These are phyloP conservation scores for Myotis yumanensis DNA, from an alignment of 2,113 vertebrate genomes.

Conservation along the genomic window DNA sequence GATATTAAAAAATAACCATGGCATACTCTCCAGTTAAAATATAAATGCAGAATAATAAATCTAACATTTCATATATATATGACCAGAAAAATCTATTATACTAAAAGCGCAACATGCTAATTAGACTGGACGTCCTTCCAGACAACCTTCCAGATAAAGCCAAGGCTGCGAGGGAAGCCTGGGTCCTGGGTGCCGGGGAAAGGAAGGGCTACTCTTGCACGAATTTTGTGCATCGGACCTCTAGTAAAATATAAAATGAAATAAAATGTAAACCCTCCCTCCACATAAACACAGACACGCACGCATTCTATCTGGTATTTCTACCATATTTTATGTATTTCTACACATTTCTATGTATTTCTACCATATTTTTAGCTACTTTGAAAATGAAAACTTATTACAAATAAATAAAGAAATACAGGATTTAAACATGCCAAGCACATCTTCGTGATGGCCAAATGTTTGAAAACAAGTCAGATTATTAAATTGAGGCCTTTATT, in stretches of 20 bases:
- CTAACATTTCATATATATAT: background rate
- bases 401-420: background rate
- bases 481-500: conserved; percentile 11
- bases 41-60: background rate
- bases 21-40: conserved; percentile 5
- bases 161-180: no score
- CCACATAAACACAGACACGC: background rate
- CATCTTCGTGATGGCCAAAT: background rate
- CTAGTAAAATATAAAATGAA: background rate
- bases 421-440: background rate
- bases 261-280: background rate
- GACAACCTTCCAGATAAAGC: no score
- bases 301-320: background rate
- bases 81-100: background rate
- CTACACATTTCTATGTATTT: background rate
- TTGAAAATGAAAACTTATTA: background rate
- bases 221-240: no score
- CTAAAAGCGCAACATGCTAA: no score
- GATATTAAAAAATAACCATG: background rate
- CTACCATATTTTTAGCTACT: background rate
- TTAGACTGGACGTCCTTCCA: no score
- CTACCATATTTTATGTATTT: background rate
- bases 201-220: no score
- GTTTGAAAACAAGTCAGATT: background rate
- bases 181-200: no score